Evolutionary conservation across 2,113 vertebrate genomes (phyloP), one percentile per base, ranked within the genome.

Genomic region (Bubo bubo): DNA sequence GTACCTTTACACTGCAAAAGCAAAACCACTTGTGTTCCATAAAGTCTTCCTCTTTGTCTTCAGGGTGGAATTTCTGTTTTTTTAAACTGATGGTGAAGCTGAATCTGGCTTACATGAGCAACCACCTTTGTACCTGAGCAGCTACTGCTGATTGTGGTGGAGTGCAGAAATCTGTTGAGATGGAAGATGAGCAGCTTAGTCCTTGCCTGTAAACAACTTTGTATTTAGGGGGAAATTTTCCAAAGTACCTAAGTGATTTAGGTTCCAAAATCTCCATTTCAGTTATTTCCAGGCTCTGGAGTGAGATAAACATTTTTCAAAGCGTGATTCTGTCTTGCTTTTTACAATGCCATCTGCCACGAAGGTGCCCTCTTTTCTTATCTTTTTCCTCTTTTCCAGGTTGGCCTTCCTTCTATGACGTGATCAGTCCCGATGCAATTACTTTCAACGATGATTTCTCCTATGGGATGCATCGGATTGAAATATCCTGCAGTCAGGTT

Each of bases 321-420:
- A 76, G 15, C 16, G 41, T 67, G 55, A 43, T 72, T 79, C n/a
- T 86, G 14, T 91, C 72, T 77, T 82, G 39, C 21, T 71, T 81
- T 89, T 77, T 79, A 64, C 24, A 73, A 28, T 79, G 47, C 27
- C n/a, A 19, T 86, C 60, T 91, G 41, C 64, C n/a, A 62, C 5
- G 21, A 60, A 80, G 79, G 67, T 6, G 1, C 27, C 53, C 28
- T 62, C 58, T 82, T 95, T 81, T 83, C 79, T 59, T 68, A 26
- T 23, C 39, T 41, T 41, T 14, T 96, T 84, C 27, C 50, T 85
- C 23, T 89, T 79, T 88, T 87, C n/a, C 96, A 99, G 99, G 99
- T 74, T 99, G 99, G 99, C 99, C 99, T 32, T 99, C 99, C 14
- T 99, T 99, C 98, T 99, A 96, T 10, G 99, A 99, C 83, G 97